Base-by-base conservation (phyloP, 1,140 invertebrate species). In the Cataglyphis hispanica region DNA sequence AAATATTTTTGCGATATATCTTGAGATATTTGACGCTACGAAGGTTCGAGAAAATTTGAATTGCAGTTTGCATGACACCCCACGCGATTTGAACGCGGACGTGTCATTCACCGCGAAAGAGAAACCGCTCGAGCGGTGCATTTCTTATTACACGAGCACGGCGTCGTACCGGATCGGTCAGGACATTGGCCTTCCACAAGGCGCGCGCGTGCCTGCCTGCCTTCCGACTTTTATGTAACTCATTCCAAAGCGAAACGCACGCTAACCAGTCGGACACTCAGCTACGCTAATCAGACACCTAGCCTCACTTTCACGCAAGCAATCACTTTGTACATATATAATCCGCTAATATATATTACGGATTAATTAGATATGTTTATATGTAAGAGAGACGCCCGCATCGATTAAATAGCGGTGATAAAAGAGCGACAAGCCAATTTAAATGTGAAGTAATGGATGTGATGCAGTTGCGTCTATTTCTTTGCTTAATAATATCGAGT, bases 151-250 rank as follows among this genome's bases (percentile, higher is more conserved):
- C 83, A 86, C 81, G 86, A 85, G 60, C 70, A n/a, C 27, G 22
- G 19, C 75, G 81, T 76, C 34, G 53, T 40, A 46, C 63, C 66
- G 77, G 46, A 86, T 86, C 84, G 84, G 76, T 84, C 91, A 93
- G 93, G 93, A 94, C 93, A 94, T 94, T 94, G 93, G 92, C 93
- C 93, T 94, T 94, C 93, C 89, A 90, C 89, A 81, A 87, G 64
- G 58, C 63, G 85, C 37, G 74, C 37, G 61, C 46, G 66, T 11
- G 66, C 67, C 87, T 80, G 90, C 91, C 86, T 90, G 85, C 87
- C 88, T 91, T 50, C 46, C 74, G 88, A 86, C 86, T 89, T 93
- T 93, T 93, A 93, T 86, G 92, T 93, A 93, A 93, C 90, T 87
- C 87, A 88, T 89, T 91, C 89, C 72, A 86, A 88, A 80, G 86